Base-by-base conservation (phyloP, 2,113 vertebrate genomes). In the Tyrannus savana region DNA sequence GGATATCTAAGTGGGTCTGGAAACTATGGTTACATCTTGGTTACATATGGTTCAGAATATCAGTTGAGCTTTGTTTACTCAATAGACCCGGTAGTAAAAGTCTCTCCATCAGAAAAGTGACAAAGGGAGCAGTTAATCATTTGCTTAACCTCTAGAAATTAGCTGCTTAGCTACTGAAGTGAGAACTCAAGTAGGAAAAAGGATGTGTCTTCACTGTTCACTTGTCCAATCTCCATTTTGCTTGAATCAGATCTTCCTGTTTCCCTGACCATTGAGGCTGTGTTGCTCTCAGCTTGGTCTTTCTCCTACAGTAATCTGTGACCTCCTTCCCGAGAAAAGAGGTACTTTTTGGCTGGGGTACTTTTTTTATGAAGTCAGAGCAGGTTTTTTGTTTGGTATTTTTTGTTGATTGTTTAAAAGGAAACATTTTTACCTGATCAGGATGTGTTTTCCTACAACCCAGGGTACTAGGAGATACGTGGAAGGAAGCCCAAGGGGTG, bases 141-240 rank as follows among this genome's bases (percentile, higher is more conserved):
- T 90, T 66, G 31, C 17, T 18, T 87, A 64, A 58, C 19, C 12
- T 78, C 33, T 81, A 47, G 22, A 74, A 90, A 55, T n/a, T 2
- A 69, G 5, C 25, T 49, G 7, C 7, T 73, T 53, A 44, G 12
- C 7, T 72, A 14, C 27, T 75, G 44, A 82, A 75, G 46, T 10
- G 17, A 64, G n/a, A 76, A 60, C 33, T 59, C 17, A 55, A 44
- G 22, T 31, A 27, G 8, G 17, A 68, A 28, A 24, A 66, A 73
- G 19, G 19, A 44, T 49, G 5, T 6, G 28, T 46, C 27, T 44
- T 11, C 1, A 22, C 64, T 89, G 23, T 33, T 87, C 13, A 42
- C 13, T 31, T 85, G 22, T 31, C 5, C 0, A 0, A 10, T 42
- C 27, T 42, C 0, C 0, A 41, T 71, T 74, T 81, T 27, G 9